Evolutionary conservation across 2,888 invertebrate species (phyloP).

Genomic region (Patella caerulea): DNA sequence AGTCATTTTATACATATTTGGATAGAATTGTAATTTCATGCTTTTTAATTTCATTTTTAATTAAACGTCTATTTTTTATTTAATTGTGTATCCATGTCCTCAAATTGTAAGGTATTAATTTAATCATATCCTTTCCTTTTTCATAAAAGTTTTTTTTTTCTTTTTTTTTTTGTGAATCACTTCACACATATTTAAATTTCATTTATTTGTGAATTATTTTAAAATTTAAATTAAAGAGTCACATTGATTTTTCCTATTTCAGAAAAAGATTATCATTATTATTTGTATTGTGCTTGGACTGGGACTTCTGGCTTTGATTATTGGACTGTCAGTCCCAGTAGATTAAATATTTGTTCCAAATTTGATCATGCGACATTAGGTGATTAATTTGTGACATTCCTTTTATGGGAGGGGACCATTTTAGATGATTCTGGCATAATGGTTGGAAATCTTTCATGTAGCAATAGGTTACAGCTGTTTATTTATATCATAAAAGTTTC

Average conservation of each 20-base stretch:
- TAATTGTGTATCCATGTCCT: no score
- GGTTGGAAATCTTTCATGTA: neutral
- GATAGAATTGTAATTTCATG: no score
- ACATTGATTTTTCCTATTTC: conserved; percentile 23
- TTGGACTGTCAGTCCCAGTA: neutral
- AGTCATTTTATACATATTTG: no score
- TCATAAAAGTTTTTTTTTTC: neutral
- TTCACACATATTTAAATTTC: neutral
- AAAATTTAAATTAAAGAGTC: neutral
- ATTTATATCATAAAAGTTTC: no score
- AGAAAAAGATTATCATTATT: conserved; percentile 42
- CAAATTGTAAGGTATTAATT: neutral
- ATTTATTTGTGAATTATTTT: neutral
- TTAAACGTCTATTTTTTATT: no score
- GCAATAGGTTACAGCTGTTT: no score
- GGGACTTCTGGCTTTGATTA: neutral
- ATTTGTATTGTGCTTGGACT: conserved; percentile 27
- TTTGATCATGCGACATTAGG: neutral
- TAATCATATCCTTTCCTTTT: conserved; percentile 1
- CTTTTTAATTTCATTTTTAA: no score
- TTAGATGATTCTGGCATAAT: neutral
- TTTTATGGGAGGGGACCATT: neutral
- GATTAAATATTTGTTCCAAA: neutral
- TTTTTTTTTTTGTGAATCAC: neutral
- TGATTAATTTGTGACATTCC: neutral